phyloP scores from a whole-genome alignment of 2,888 invertebrate species.

The Lobophora halterata region DNA sequence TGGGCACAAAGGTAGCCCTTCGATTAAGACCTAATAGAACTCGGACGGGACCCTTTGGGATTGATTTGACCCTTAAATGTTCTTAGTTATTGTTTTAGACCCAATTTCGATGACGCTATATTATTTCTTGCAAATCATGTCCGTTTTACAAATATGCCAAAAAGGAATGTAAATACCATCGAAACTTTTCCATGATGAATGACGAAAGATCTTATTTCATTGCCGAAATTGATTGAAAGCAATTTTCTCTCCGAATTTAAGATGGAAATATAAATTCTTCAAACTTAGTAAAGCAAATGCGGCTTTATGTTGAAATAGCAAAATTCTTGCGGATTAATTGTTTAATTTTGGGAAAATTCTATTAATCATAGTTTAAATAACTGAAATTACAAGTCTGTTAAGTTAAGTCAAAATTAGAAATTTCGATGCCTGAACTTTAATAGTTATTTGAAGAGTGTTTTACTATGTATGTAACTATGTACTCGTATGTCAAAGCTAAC shows the following conservation, averaged over 20 bases:
- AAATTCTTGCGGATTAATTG: too few relatives aligned
- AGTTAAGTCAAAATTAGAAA: too few relatives aligned
- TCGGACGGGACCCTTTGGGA: slow-evolving; percentile 15
- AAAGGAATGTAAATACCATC: slow-evolving; percentile 21
- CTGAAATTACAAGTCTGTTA: too few relatives aligned
- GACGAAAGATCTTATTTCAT: slow-evolving; percentile 16
- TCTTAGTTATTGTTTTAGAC: slow-evolving; percentile 10
- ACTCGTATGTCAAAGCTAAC: too few relatives aligned
- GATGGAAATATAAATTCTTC: slow-evolving; percentile 9
- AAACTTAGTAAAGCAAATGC: slow-evolving; percentile 2
- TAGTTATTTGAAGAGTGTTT: too few relatives aligned
- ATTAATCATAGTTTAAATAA: too few relatives aligned
- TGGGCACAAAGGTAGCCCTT: slow-evolving; percentile 13
- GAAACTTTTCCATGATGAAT: slow-evolving; percentile 22
- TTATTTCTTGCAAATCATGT: background rate
- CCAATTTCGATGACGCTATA: slow-evolving; percentile 6
- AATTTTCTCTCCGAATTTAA: slow-evolving; percentile 10
- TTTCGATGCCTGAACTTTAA: too few relatives aligned
- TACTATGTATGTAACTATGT: too few relatives aligned
- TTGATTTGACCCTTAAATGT: slow-evolving; percentile 22
- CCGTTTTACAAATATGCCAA: slow-evolving; percentile 12
- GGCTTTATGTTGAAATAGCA: slow-evolving; percentile 1
- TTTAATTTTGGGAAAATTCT: too few relatives aligned
- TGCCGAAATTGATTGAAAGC: slow-evolving; percentile 21
- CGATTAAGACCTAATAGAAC: slow-evolving; percentile 24